Evolutionary conservation across 1,140 invertebrate species (phyloP), one percentile per base, ranked within the genome.

Genomic region (Hylaeus volcanicus): DNA sequence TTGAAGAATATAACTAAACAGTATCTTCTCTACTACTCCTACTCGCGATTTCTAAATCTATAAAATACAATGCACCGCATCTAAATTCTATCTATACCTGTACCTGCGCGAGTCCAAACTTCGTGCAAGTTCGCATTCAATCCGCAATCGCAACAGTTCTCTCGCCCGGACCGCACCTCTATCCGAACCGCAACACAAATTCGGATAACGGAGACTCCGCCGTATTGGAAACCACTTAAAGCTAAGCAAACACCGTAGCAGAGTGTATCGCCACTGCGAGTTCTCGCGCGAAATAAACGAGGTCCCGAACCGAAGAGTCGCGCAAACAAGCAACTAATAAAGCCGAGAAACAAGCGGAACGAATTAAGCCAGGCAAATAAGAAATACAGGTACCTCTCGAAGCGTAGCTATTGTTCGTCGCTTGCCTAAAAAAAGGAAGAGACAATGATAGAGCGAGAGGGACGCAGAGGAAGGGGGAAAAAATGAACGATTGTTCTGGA

Each of bases 401-500:
- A 53, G 48, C 12, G 8, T 15, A 37, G 9, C 58, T 26, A 55
- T 79, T 55, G 65, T 69, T 73, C 41, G 71, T 37, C n/a, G 55
- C 3, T 58, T 45, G 56, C 0, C 3, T 12, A 53, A 8, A n/a
- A 6, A 58, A 8, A 37, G n/a, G 8, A 14, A 15, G 45, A 1
- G 1, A 37, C 3, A 11, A 58, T 8, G 6, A 51, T 1, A 51
- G 48, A 8, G 15, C 12, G 37, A 43, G 14, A 61, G 9, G 12
- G 37, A 37, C 2, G 41, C 39, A 58, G 6, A 37, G 12, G n/a
- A 15, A 14, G 12, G 4, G 11, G 3, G 60, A 55, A 58, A 65
- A 64, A 80, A 81, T 68, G 39, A 76, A 15, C 41, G 65, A 74
- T 70, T 74, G 76, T 84, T 79, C 64, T 45, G 39, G 12, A 45